Base-by-base conservation (phyloP, 2,113 vertebrate species). In the Peromyscus leucopus region DNA sequence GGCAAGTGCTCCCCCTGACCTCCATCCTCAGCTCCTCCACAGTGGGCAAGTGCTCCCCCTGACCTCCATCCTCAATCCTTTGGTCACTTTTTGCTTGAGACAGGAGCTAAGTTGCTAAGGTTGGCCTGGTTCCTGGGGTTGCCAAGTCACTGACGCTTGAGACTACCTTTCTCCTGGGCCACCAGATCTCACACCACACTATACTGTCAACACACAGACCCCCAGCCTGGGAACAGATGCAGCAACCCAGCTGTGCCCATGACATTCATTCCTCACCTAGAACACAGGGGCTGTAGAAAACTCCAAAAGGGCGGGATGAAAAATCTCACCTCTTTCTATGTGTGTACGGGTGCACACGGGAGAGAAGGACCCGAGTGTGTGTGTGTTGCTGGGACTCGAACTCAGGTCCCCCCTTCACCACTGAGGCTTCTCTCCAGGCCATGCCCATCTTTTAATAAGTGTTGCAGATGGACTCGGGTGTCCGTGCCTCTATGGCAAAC, bases 151-250 rank as follows among this genome's bases (percentile, higher is more conserved):
- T 5, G 63, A 26, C 21, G 51, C 33, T 46, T 19, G 13, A 42
- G 17, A 51, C 67, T 88, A 39, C 59, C 61, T 85, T 55, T 21
- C 0, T 4, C 21, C 15, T 0, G 33, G 17, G 28, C 21, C 22
- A 42, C 57, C 57, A n/a, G 51, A 63, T 17, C 57, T 63, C n/a
- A 42, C 16, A 16, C 10, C 82, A 84, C 3, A 8, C 55, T 2
- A 8, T 17, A 15, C 13, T 26, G 15, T 10, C 59, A 2, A 46
- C 24, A 36, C 67, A 69, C 22, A 17, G 28, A 46, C 24, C 21
- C 61, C 74, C 89, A 67, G n/a, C 7, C 2, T 72, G 51, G 16
- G 22, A 26, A 6, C 69, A 39, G 24, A 28, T 0, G 1, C 4
- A 11, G 19, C 33, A 22, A n/a, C 59, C 17, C 39, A 69, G 63